Evolutionary conservation across 2,797 vertebrate genomes (phyloP), one percentile per base, ranked within the genome.

Genomic region (Enteromius treurensis): DNA sequence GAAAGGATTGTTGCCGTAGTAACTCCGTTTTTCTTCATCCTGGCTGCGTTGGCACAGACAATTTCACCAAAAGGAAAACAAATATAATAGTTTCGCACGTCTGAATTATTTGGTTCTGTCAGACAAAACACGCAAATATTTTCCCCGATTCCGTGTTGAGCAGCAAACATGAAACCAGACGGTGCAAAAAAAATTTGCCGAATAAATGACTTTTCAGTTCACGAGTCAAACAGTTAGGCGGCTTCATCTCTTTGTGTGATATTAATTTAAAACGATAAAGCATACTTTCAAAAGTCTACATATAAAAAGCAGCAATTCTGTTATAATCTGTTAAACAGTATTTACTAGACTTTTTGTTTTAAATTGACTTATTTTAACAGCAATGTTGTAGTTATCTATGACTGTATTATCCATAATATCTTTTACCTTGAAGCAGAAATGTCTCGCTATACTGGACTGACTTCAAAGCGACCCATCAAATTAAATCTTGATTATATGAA

Each of bases 1-100:
- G 77, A 97, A 96, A 96, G 96, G 94, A 95, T 95, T 96, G 97
- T 98, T 98, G 96, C 96, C 96, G 95, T 96, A 96, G 96, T 95
- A 97, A 97, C 97, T 95, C 94, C 13, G 37, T 77, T 95, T 96
- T 95, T 95, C 95, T 96, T 96, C 96, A 96, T 96, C 95, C 94
- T 95, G 95, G 95, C 96, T 95, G 93, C 95, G 95, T 96, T 96
- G 95, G 96, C 96, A 95, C 93, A 95, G 92, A 96, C 95, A 92
- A 95, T 96, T 95, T 96, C 95, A 95, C 94, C 95, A 95, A 94
- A 94, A 96, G 96, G 96, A 96, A 97, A 97, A 96, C 95, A 95
- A 95, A 95, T 95, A 95, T 94, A 95, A 96, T 95, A 95, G 94
- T 95, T 96, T 96, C 95, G 95, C 96, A 96, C 96, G 94, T 97